Base-by-base conservation (phyloP, 64 coral and sea anemone species). In the Stylophora pistillata region DNA sequence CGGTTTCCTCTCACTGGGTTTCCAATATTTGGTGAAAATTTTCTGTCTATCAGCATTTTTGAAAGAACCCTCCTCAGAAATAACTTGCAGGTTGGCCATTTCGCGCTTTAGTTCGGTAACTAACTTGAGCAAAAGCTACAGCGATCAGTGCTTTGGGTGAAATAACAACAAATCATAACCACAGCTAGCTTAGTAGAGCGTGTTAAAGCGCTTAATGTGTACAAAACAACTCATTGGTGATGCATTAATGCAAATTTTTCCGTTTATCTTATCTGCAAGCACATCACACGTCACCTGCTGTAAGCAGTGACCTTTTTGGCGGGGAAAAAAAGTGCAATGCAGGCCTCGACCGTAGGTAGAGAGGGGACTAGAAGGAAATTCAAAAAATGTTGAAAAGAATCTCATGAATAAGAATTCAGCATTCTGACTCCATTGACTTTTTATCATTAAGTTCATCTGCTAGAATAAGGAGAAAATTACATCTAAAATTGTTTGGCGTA, bases 21-120 rank as follows among this genome's bases (percentile, higher is more conserved):
- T 56, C 94, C 94, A 96, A 52, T 85, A 85, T 72, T 90, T 96
- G 13, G 91, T 81, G 30, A 87, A 89, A 80, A 96, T 90, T 80
- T 79, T 72, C 13, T 25, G 41, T 2, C 94, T 91, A 76, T 93
- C 82, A 56, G 78, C 86, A 21, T 96, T 96, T 30, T 79, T 78
- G 62, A 96, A 96, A 10, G 91, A 96, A 56, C 56, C 80, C 82
- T 96, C 81, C 55, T 90, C 88, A 6, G 85, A 74, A n/a, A 18
- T 2, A 55, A 37, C 13, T 58, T 26, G 17, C 2, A 7, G 12
- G 28, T 33, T 87, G 13, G 74, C 33, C 53, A 74, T 87, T 47
- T 34, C 3, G 17, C 15, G 82, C 12, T 26, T 69, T 23, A 10
- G 3, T 34, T 52, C 2, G 15, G 28, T 23, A 77, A 71, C 7